Evolutionary conservation across 2,888 invertebrate species (phyloP), one percentile per base, ranked within the genome.

Genomic region (Epistrophe grossulariae): DNA sequence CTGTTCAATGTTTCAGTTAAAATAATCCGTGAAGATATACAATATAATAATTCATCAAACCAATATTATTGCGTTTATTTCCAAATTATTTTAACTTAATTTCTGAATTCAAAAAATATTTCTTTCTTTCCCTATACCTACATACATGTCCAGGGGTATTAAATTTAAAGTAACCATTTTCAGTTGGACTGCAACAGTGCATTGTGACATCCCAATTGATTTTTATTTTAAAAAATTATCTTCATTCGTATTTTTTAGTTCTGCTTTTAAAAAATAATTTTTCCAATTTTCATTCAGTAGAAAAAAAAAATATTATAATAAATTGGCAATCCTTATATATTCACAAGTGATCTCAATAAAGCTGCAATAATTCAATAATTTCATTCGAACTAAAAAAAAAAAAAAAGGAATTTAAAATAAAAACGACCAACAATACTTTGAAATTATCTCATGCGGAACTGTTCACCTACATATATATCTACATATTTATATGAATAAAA

Each of bases 391-490:
- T 31, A 3, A 50, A 48, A 59, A 40, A 24, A 31, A 31, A 62
- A 4, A 13, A 68, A 57, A 66, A n/a, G n/a, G 5, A 19, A 11
- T 19, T 11, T n/a, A 66, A 62, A 8, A 48, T 15, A 55, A 43
- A 64, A 57, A 15, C 15, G 31, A 28, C 45, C 2, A 66, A 15
- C 13, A 15, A 24, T 24, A 24, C 19, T 43, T 62, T 24, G 15
- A 81, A 40, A 52, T 52, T 10, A 50, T 50, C 43, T n/a, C 59
- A 15, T 70, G 38, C 55, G 13, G n/a, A 60, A 57, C 19, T 48
- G 71, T 76, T 64, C 48, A 66, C 9, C 68, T 43, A 66, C 71
- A 38, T 62, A 62, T 55, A n/a, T 68, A 79, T 24, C n/a, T n/a
- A n/a, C n/a, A n/a, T 24, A 3, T 24, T 1, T 24, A 24, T 24